Evolutionary conservation across 23 tunicate genomes (phyloP), one percentile per base, ranked within the genome.

Genomic region (Oikopleura dioica): DNA sequence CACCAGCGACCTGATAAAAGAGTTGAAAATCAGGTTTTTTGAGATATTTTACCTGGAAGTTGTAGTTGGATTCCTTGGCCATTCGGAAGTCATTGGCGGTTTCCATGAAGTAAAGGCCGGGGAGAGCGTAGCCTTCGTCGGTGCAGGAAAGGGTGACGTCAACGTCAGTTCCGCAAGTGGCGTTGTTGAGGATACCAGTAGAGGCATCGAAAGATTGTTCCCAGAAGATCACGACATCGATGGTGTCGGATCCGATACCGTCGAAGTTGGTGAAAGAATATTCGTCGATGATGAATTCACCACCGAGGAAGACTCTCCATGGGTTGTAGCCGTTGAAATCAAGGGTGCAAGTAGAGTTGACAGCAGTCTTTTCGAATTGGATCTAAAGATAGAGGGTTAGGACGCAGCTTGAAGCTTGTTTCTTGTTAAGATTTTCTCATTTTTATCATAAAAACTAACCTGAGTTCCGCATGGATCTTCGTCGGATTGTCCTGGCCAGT

Each of bases 51-150:
- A n/a, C n/a, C 33, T 63, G 72, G 26, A 63, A 21, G 72, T 63
- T 63, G 72, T 63, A 63, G 72, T 63, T 63, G 16, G 72, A 63
- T 23, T 4, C 33, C 33, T 63, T 63, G 16, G 72, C 30, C 72
- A 63, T 63, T 24, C 72, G 29, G 72, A 63, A 63, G 33, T 63
- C 72, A 28, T 63, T 63, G 72, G 72, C 72, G 33, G 72, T 63
- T 63, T 63, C 72, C 33, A 12, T 23, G 72, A 63, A 63, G 33
- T 63, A 63, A 63, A 63, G 32, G 16, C 72, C 72, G 33, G 30
- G 16, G 33, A 5, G 26, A 2, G 72, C 72, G 30, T 4, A 23
- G 2, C 72, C 72, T 23, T 63, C 2, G 33, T 63, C 72, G 16
- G 26, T 31, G 72, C 72, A 63, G 33, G 30, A 21, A 28, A 63